phyloP scores from a whole-genome alignment of 2,113 vertebrate genomes.

The Otus sunia region DNA sequence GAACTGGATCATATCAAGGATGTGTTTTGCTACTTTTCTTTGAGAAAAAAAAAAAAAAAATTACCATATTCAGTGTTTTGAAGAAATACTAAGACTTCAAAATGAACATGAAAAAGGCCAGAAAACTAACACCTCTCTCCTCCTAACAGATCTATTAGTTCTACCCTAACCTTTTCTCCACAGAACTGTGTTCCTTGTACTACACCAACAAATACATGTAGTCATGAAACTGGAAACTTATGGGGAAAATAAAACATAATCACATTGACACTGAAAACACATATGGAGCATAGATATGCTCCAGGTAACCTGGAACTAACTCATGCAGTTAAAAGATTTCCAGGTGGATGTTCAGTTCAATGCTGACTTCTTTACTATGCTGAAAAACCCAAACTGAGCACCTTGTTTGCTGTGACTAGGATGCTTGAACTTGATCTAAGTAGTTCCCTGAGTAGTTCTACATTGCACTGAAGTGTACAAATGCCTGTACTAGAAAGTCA shows the following conservation, averaged over 20 bases:
- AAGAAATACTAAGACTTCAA: not conserved
- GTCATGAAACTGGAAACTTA: not conserved
- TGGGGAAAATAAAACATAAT: not conserved
- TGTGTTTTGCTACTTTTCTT: not conserved
- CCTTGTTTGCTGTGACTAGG: not conserved
- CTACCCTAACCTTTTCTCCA: not conserved
- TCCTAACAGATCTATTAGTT: not conserved
- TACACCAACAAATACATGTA: not conserved
- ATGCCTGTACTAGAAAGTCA: not conserved
- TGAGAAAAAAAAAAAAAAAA: not conserved
- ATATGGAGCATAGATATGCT: not conserved
- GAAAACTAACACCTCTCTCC: not conserved
- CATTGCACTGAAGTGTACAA: not conserved
- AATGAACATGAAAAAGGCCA: not conserved
- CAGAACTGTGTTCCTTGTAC: not conserved
- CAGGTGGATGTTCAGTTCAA: not conserved
- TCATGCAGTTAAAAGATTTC: not conserved
- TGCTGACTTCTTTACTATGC: not conserved
- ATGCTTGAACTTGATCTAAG: not conserved
- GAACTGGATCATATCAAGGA: not conserved
- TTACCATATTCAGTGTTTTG: not conserved
- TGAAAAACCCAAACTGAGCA: not conserved
- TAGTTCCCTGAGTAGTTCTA: not conserved
- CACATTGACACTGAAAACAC: not conserved
- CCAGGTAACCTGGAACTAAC: not conserved